These are phyloP conservation scores for Pterocles gutturalis DNA, from an alignment of 2,113 vertebrate species.

Conservation along the genomic window DNA sequence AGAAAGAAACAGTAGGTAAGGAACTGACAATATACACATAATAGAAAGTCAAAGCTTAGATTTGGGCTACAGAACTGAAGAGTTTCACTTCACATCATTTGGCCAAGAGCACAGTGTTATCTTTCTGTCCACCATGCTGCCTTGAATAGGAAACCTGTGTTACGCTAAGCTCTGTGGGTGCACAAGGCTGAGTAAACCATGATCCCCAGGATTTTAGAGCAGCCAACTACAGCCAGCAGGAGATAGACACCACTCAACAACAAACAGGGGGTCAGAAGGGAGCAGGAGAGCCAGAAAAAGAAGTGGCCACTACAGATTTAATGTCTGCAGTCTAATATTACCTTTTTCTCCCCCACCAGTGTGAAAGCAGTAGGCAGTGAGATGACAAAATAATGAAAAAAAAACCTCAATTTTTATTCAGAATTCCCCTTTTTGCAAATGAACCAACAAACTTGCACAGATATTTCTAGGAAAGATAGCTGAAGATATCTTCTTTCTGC, in stretches of 20 bases:
- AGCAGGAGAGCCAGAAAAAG: background rate
- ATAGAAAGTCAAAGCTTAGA: background rate
- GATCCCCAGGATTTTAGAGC: background rate
- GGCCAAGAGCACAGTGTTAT: background rate
- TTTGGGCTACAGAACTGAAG: background rate
- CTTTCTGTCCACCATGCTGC: background rate
- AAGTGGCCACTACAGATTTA: background rate
- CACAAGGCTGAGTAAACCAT: background rate
- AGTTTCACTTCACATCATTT: background rate
- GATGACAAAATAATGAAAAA: background rate
- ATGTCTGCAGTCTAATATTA: background rate
- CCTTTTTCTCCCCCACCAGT: background rate
- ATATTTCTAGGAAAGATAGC: background rate
- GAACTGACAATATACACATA: background rate
- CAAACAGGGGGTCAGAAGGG: background rate
- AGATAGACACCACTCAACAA: background rate
- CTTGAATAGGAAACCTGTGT: background rate
- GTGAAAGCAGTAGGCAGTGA: background rate
- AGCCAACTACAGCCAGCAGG: background rate
- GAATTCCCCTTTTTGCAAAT: background rate
- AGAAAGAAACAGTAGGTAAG: background rate
- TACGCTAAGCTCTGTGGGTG: background rate
- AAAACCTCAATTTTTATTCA: background rate
- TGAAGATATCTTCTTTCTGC: background rate
- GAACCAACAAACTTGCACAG: background rate